Base-by-base conservation (phyloP, 2,113 vertebrate species). In the Plectropomus leopardus region DNA sequence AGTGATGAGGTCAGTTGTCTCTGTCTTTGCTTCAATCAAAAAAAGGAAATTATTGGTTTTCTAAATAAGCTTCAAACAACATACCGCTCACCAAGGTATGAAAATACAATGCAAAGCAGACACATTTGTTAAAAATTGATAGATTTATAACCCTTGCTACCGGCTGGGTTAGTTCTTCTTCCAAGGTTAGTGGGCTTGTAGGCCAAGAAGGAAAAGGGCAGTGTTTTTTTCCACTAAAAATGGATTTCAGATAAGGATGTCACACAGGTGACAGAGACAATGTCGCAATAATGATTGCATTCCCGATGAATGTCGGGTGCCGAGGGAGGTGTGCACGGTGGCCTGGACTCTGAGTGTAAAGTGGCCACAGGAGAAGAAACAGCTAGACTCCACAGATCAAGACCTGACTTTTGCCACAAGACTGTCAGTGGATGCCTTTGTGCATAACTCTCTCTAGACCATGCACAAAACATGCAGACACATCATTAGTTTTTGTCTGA, bases 181-280 rank as follows among this genome's bases (percentile, higher is more conserved):
- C 7, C 21, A 9, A 53, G 59, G 50, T 76, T 14, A 79, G 61
- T 77, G 40, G 76, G 65, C 58, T 55, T 72, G 14, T 67, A 50
- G 76, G 30, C 45, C 16, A 15, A 72, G 24, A 23, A 71, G 61
- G 15, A 72, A 86, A 64, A 7, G 23, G 21, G 8, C 59, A 42
- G 13, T 55, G 64, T 67, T 74, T 69, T 32, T 34, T 79, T 63
- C 28, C 40, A 55, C 70, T 75, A 47, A 85, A 83, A 85, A 90
- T 88, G 89, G 88, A 79, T 83, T 50, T 64, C 5, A 82, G 90
- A 89, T 91, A 93, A 89, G 88, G 44, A 67, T 83, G 85, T 76
- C 53, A 79, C 64, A 71, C 19, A 55, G 70, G 76, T 81, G 80
- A 84, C 70, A 28, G 19, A 85, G 80, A 88, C 76, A 85, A 80